Base-by-base conservation (phyloP, 1,140 invertebrate species). In the Ctenoplectra terminalis region DNA sequence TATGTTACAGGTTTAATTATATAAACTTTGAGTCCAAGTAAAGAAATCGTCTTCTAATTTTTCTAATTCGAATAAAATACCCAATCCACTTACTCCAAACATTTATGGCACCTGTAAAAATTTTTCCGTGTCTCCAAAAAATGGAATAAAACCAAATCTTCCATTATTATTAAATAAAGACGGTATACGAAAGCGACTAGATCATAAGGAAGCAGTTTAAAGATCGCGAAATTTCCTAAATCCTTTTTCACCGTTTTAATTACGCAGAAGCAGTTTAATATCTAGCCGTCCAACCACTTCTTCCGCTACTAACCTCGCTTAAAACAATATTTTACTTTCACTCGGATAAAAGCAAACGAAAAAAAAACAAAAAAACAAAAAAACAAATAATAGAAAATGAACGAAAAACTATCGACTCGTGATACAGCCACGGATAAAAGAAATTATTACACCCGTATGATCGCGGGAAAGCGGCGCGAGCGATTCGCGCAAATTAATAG, bases 401-500 rank as follows among this genome's bases (percentile, higher is more conserved):
- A 56, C 9, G 20, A 31, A 34, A 67, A 67, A 1, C 9, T 8
- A 69, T 48, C 43, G 48, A 29, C 13, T 3, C 23, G 5, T 17
- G 50, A 69, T 56, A 69, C 50, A 17, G 37, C 8, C 26, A 6
- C 15, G 29, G 23, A 26, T 77, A 56, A 77, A 77, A 48, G 64
- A 56, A 69, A 63, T 29, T 67, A 76, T 75, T 56, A 43, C 66
- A 43, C 46, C 9, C 3, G n/a, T 56, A 56, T 26, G 34, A 17
- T 40, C 26, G 15, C 63, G 8, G 37, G 54, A 81, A 64, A 81
- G 31, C 31, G 20, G 23, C 4, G 37, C 64, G 76, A 81, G 61
- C 81, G 56, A 83, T 83, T 83, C 76, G 26, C 60, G 61, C 11
- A 60, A 77, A 81, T 83, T 83, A 83, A 83, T 83, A 52, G 77